A percentile compares a stretch with the other conserved stretches of the same genome.
These are phyloP conservation scores for Diaperis boleti DNA, from an alignment of 2,888 invertebrate species.

Conservation along the genomic window DNA sequence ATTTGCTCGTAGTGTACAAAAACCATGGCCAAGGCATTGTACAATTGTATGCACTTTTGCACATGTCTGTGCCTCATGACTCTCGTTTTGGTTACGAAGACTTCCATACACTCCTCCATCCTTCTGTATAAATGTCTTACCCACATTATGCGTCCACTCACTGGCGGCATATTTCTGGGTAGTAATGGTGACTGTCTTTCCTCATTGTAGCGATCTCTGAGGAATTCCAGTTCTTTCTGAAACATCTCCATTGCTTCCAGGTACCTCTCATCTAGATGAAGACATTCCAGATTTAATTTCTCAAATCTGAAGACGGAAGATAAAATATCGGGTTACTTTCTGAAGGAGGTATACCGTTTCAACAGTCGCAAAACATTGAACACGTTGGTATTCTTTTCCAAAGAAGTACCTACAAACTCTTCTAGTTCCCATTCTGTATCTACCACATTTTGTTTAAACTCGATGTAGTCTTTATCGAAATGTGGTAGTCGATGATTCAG, in stretches of 20 bases:
- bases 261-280: constrained; percentile 82
- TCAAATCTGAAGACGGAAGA: constrained; percentile 74
- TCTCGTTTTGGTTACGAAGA: constrained; percentile 65
- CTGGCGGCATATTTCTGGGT: constrained; percentile 82
- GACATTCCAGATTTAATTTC: constrained; percentile 77
- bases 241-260: constrained; percentile 77
- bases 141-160: constrained; percentile 86
- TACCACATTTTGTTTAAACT: constrained; percentile 76
- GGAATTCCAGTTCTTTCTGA: constrained; percentile 76
- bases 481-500: constrained; percentile 81
- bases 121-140: constrained; percentile 81
- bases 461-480: constrained; percentile 83
- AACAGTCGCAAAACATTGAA: constrained; percentile 62
- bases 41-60: constrained; percentile 80
- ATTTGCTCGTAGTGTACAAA: constrained; percentile 87
- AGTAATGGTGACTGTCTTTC: constrained; percentile 80
- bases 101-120: constrained; percentile 81
- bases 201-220: constrained; percentile 83
- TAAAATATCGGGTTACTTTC: neutral
- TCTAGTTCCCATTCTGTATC: constrained; percentile 80
- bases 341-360: constrained; percentile 53
- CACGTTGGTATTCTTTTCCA: constrained; percentile 62
- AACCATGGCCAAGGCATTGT: constrained; percentile 82
- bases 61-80: constrained; percentile 74
- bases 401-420: constrained; percentile 75